Evolutionary conservation across 2,113 vertebrate species (phyloP).

Genomic region (Pteronura brasiliensis): DNA sequence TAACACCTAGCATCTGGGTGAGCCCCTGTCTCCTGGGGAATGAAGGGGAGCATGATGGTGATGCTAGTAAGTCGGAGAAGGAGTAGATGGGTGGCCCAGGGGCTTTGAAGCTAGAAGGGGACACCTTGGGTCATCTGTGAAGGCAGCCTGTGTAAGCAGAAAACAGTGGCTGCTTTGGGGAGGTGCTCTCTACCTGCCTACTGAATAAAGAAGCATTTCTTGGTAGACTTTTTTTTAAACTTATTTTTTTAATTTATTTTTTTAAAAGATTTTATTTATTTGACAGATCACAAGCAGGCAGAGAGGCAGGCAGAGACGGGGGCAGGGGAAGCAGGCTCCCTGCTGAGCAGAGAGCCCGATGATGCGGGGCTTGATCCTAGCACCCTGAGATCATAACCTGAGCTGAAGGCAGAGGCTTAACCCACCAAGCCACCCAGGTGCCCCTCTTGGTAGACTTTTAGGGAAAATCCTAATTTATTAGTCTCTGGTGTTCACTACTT

Average conservation of each 20-base stretch:
- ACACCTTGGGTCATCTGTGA: fast-evolving
- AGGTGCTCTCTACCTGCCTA: not conserved
- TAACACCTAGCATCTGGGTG: fast-evolving
- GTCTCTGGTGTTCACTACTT: not conserved
- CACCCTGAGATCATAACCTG: too few relatives aligned
- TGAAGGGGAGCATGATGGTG: not conserved
- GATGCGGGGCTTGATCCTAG: too few relatives aligned
- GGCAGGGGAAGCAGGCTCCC: too few relatives aligned
- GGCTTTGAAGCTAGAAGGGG: too few relatives aligned
- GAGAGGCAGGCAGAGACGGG: too few relatives aligned
- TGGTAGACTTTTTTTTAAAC: not conserved
- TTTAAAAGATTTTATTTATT: too few relatives aligned
- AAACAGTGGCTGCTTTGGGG: not conserved
- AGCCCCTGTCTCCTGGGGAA: not conserved
- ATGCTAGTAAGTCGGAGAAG: too few relatives aligned
- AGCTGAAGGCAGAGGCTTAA: too few relatives aligned
- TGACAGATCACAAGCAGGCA: too few relatives aligned
- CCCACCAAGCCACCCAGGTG: too few relatives aligned
- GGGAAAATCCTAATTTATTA: not conserved
- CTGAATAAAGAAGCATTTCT: not conserved
- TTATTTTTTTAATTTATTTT: too few relatives aligned
- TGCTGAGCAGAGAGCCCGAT: too few relatives aligned
- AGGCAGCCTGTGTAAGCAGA: fast-evolving
- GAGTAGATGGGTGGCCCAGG: not conserved
- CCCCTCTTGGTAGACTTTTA: not conserved